phyloP scores from a whole-genome alignment of 2,797 vertebrate species.

The Gephyroberyx darwinii region DNA sequence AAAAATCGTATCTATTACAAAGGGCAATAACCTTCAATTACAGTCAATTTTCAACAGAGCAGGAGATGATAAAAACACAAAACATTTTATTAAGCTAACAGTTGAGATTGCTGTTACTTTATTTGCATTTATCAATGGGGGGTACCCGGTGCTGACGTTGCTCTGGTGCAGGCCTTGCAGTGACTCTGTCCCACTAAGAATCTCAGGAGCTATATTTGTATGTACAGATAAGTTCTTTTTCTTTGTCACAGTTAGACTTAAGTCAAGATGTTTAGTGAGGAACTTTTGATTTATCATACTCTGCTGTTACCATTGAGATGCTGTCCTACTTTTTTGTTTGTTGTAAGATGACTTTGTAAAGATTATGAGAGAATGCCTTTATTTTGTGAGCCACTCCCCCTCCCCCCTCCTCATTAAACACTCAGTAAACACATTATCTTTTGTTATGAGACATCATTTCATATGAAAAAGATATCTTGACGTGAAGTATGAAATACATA shows the following conservation, averaged over 20 bases:
- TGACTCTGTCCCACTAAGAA: constrained; percentile 60
- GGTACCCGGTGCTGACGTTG: constrained; percentile 3
- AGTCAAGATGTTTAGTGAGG: constrained; percentile 52
- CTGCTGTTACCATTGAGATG: constrained; percentile 69
- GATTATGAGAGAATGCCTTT: constrained; percentile 81
- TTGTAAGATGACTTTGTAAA: constrained; percentile 81
- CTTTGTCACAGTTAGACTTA: constrained; percentile 60
- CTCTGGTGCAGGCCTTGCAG: constrained; percentile 36
- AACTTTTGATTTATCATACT: constrained; percentile 60
- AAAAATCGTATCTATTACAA: not conserved
- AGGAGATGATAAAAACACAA: not conserved
- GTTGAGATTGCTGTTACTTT: not conserved
- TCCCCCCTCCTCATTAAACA: constrained; percentile 65
- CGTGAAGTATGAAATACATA: constrained; percentile 81
- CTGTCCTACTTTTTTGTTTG: constrained; percentile 61
- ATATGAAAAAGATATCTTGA: constrained; percentile 75
- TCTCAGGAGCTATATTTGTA: constrained; percentile 80
- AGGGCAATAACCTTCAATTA: not conserved
- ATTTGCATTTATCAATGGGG: constrained; percentile 6
- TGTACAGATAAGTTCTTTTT: constrained; percentile 71
- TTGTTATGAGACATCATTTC: constrained; percentile 76
- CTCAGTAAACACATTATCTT: constrained; percentile 66
- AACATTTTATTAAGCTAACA: not conserved
- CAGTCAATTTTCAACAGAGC: not conserved
- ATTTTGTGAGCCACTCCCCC: constrained; percentile 80